Percentiles rank a stretch among this genome's conserved stretches.
phyloP scores from a whole-genome alignment of 2,888 invertebrate species.

The Lagria hirta region DNA sequence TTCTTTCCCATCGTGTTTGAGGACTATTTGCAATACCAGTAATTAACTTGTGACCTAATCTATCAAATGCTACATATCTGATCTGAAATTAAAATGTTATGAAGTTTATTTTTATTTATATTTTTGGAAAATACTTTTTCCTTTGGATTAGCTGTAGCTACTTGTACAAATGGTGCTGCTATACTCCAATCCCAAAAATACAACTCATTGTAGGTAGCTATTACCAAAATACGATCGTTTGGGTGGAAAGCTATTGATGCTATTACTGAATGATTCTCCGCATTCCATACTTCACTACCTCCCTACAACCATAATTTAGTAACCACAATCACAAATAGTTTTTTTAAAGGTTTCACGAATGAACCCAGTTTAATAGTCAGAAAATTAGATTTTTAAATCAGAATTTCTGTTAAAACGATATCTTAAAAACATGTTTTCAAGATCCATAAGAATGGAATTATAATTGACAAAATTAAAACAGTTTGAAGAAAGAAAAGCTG shows the following conservation, averaged over 20 bases:
- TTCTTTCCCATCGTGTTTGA: conserved; percentile 58
- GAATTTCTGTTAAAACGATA: no score
- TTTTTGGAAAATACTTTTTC: conserved; percentile 65
- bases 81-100: conserved; percentile 37
- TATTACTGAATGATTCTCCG: conserved; percentile 72
- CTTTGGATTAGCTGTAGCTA: conserved; percentile 72
- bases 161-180: conserved; percentile 72
- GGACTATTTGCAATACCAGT: conserved; percentile 77
- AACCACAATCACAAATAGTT: no score
- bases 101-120: background rate
- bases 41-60: conserved; percentile 76
- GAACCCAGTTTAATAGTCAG: no score
- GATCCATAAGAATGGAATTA: no score
- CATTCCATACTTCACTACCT: conserved; percentile 82
- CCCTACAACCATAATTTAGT: conserved; percentile 71
- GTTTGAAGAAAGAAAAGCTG: no score
- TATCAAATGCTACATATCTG: conserved; percentile 83
- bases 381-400: no score
- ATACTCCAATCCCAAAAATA: conserved; percentile 90
- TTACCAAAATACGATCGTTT: conserved; percentile 76
- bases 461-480: no score
- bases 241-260: conserved; percentile 89
- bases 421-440: no score
- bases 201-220: conserved; percentile 80
- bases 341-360: no score